phyloP scores from a whole-genome alignment of 2,113 vertebrate genomes.

The Amphiprion ocellaris region DNA sequence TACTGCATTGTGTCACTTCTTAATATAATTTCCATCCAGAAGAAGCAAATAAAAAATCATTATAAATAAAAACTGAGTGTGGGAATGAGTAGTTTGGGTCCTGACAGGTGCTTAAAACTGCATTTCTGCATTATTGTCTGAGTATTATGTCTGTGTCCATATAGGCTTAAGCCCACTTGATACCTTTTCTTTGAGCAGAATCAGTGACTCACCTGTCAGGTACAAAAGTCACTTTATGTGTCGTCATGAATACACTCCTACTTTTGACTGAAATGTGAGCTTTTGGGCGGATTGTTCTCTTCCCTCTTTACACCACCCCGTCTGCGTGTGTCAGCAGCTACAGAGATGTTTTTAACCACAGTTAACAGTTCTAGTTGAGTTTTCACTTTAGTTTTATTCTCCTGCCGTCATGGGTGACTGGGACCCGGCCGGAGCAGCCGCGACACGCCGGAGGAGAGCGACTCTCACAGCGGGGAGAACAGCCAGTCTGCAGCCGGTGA shows the following conservation, averaged over 20 bases:
- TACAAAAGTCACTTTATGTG: not conserved
- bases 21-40: too few species aligned
- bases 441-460: slow-evolving; percentile 57
- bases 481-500: slow-evolving; percentile 30
- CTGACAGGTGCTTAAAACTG: too few species aligned
- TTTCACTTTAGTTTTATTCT: not conserved
- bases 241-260: slow-evolving; percentile 36
- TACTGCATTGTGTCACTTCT: too few species aligned
- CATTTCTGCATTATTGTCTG: not conserved
- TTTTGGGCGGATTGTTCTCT: slow-evolving; percentile 42
- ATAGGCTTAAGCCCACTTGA: not conserved
- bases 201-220: slow-evolving; percentile 28
- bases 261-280: slow-evolving; percentile 38
- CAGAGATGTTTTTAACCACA: slow-evolving; percentile 18
- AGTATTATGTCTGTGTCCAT: not conserved
- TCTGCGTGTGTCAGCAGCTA: not conserved
- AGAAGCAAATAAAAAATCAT: too few species aligned
- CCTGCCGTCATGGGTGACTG: slow-evolving; percentile 59
- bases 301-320: slow-evolving; percentile 14
- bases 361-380: not conserved
- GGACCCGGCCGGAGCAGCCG: slow-evolving; percentile 16
- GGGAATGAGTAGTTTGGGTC: too few species aligned
- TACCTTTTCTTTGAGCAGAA: not conserved
- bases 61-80: too few species aligned
- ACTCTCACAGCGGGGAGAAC: slow-evolving; percentile 26